Conservation (phyloP, 2,797 vertebrate genomes). For the Ctenochaetus hawaiiensis region DNA sequence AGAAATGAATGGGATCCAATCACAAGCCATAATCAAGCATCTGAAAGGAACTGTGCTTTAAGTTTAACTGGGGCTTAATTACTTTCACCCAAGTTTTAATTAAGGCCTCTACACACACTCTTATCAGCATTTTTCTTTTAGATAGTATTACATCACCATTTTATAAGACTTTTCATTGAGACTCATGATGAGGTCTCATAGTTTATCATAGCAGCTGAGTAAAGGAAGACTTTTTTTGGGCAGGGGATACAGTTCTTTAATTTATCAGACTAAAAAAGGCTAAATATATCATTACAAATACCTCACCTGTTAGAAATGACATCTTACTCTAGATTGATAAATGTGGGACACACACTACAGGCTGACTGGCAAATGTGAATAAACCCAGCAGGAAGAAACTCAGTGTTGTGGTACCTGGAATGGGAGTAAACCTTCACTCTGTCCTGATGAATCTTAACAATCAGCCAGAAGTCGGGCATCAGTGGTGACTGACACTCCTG, state of each 20-base stretch:
- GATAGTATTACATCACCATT: no score
- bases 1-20: not conserved
- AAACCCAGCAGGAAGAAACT: no score
- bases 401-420: slow-evolving; percentile 84
- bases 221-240: no score
- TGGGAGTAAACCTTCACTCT: slow-evolving; percentile 97
- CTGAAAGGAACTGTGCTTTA: not conserved
- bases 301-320: no score
- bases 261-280: no score
- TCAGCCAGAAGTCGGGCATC: slow-evolving; percentile 98
- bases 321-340: no score
- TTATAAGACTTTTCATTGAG: no score
- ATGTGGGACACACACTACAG: no score
- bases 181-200: not conserved
- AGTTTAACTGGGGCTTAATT: not conserved
- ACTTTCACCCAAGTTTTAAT: not conserved
- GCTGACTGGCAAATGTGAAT: no score
- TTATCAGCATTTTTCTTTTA: not conserved
- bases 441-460: slow-evolving; percentile 93
- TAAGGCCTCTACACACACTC: not conserved
- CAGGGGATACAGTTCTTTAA: no score
- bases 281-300: no score
- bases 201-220: not conserved
- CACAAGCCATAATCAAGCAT: not conserved
- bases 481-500: slow-evolving; percentile 88